A percentile compares a stretch with the other conserved stretches of the same genome.
phyloP scores from a whole-genome alignment of 2,888 invertebrate genomes.

The Leptarthrus brevirostris region DNA sequence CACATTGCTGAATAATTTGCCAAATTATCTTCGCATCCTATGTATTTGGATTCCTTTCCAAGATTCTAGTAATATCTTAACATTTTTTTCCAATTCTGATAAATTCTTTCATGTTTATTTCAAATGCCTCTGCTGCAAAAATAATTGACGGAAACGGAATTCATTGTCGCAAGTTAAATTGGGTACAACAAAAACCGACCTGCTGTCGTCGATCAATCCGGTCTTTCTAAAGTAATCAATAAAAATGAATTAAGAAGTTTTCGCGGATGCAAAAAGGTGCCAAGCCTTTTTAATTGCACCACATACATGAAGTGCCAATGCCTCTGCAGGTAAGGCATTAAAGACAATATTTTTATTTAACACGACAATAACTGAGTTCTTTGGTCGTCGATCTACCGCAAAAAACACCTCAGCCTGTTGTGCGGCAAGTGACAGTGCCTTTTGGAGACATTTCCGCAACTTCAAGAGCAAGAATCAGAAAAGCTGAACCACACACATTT shows the following conservation, averaged over 20 bases:
- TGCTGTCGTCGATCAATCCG: not conserved
- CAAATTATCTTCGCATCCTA: no score
- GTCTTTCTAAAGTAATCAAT: not conserved
- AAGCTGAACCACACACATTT: not conserved
- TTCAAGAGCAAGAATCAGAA: not conserved
- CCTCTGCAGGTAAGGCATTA: not conserved
- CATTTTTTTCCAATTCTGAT: no score
- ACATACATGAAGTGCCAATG: constrained; percentile 16
- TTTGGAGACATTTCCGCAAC: constrained; percentile 18
- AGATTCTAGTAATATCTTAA: no score
- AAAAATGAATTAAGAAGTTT: not conserved
- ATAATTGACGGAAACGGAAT: no score
- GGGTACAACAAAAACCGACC: not conserved
- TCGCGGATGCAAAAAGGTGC: not conserved
- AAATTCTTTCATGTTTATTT: no score
- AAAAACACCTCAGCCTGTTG: not conserved
- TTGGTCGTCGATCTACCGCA: not conserved
- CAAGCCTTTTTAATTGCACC: constrained; percentile 7
- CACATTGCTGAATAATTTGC: no score
- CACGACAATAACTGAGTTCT: not conserved
- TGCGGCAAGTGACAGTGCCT: not conserved
- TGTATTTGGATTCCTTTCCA: no score
- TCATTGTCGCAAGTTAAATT: no score
- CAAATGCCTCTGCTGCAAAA: no score
- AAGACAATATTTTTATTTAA: not conserved